Base-by-base conservation (phyloP, 53 echinoderm and acorn worm species). In the Zoroaster sp. region DNA sequence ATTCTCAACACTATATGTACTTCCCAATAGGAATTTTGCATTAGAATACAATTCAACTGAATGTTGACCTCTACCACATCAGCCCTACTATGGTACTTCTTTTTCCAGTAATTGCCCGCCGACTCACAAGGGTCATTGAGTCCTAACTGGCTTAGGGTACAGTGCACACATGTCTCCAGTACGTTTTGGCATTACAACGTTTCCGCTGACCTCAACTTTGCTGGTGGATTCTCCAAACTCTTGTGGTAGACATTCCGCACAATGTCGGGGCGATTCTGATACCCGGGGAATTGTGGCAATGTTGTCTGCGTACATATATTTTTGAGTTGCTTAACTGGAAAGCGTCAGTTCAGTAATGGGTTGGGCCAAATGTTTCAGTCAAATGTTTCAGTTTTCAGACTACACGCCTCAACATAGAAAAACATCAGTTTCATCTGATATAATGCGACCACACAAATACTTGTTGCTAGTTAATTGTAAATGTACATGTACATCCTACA, bases 161-260 rank as follows among this genome's bases (percentile, higher is more conserved):
- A 69, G 35, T 47, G 38, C 85, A 35, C 40, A 9, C 69, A 69
- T 4, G 47, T 43, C 51, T 32, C 25, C 33, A 51, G 71, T 85
- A 83, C 83, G 83, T 47, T 85, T 66, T 81, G 65, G 72, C 71
- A 46, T 46, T 25, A 9, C 74, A 79, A 53, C 52, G 71, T 85
- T 66, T 85, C 85, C 85, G 71, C 36, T 85, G 85, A 85, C 85
- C 85, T 85, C n/a, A n/a, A n/a, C n/a, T 85, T 85, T 69, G 85
- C 46, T 66, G 33, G 69, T 85, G 70, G 70, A 34, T 51, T 40
- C 55, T 66, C 49, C 69, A 49, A 69, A 85, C 83, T 65, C 18
- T 20, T 52, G 78, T 66, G 67, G 66, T 41, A 81, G 81, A 83
- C 71, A 85, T 85, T 85, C 85, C 85, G 85, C 85, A 85, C 49